Evolutionary conservation across 2,888 invertebrate genomes (phyloP).

Genomic region (Nysson spinosus): DNA sequence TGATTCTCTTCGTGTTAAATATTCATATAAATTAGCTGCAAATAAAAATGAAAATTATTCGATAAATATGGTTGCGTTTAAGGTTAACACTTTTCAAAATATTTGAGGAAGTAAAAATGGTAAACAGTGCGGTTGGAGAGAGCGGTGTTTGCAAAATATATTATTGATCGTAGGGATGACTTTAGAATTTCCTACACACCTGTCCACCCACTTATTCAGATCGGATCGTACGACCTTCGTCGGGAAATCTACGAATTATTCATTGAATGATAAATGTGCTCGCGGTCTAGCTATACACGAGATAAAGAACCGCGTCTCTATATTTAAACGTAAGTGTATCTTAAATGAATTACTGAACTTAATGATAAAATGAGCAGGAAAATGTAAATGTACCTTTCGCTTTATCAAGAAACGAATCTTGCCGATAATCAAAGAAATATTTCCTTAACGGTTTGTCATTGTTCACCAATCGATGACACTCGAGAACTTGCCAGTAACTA

Average conservation of each 20-base stretch:
- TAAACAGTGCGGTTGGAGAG: not conserved
- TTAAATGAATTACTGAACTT: conserved; percentile 26
- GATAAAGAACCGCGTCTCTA: conserved; percentile 35
- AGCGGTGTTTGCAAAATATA: not conserved
- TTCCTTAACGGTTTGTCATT: conserved; percentile 7
- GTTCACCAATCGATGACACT: conserved; percentile 30
- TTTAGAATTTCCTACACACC: conserved; percentile 13
- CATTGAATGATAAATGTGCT: conserved; percentile 42
- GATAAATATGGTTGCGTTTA: no score
- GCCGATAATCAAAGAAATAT: conserved; percentile 39
- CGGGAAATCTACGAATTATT: conserved; percentile 36
- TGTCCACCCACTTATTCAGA: conserved; percentile 8
- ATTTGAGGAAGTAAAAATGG: no score
- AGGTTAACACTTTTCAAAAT: no score
- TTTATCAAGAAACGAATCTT: conserved; percentile 42
- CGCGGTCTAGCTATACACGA: not conserved
- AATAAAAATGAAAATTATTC: no score
- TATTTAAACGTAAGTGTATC: conserved; percentile 34
- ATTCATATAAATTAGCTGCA: no score
- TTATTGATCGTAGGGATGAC: conserved; percentile 8
- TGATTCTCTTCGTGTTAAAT: no score
- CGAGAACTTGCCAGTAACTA: conserved; percentile 11
- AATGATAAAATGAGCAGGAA: conserved; percentile 9
- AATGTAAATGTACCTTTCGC: conserved; percentile 8
- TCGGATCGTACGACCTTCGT: conserved; percentile 12